Evolutionary conservation across 1,140 invertebrate genomes (phyloP), one percentile per base, ranked within the genome.

Genomic region (Platorchestia sp.): DNA sequence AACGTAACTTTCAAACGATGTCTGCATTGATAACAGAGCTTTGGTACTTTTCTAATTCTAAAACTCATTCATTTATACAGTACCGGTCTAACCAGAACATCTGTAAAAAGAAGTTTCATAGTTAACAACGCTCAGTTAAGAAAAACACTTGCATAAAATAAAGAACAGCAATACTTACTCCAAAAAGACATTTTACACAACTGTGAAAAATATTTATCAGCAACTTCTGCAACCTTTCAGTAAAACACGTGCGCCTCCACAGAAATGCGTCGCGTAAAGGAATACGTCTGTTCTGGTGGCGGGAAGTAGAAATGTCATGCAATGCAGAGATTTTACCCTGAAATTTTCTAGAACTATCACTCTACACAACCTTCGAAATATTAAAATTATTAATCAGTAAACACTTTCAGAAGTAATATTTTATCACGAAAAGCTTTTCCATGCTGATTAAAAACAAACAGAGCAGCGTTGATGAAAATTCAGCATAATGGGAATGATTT

Each of bases 271-370:
- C 44, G 91, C 91, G 14, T 10, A 93, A 16, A 93, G 47, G 91
- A 93, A n/a, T n/a, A n/a, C n/a, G n/a, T n/a, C 91, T 36, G 43
- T 45, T 0, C 27, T 14, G 19, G 91, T 93, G 91, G 91, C 91
- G 91, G 91, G 91, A 93, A 93, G 43, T 19, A 93, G 36, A 44
- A 45, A 7, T 93, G 45, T 45, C 44, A 14, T 90, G 44, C 41
- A 43, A 43, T 87, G 6, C 41, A 27, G 44, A 93, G 91, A n/a
- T 93, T 93, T 93, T 93, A 47, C 44, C 91, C 91, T 47, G n/a
- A 47, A n/a, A 93, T 0, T 47, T 93, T 93, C 59, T 75, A 75
- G 59, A 75, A 75, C 14, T 27, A 75, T 75, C 59, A 10, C 59
- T 75, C 27, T 10, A 75, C 10, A 27, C 59, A 75, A 75, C 7